These are phyloP conservation scores for Neostethus bicornis DNA, from an alignment of 2,797 vertebrate species.

Conservation along the genomic window DNA sequence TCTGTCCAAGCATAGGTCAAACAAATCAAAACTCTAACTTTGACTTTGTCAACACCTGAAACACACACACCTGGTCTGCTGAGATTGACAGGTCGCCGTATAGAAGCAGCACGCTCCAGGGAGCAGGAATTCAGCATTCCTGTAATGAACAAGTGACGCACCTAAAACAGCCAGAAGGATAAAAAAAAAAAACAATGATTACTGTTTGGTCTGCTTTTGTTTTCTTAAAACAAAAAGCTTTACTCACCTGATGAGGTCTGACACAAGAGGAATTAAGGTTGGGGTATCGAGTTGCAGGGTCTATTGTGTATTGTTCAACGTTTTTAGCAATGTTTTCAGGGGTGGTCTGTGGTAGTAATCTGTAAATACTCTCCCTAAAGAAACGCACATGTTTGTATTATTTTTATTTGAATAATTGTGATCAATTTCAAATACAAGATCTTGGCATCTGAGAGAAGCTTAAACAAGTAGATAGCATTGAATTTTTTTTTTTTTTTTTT, in stretches of 20 bases:
- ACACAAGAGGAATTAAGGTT: conserved; percentile 93
- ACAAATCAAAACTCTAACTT: neutral
- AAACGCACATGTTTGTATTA: conserved; percentile 4
- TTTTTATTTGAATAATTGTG: neutral
- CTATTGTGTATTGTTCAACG: conserved; percentile 96
- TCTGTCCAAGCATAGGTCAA: no score
- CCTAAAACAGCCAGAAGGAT: conserved; percentile 71
- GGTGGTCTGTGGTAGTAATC: conserved; percentile 94
- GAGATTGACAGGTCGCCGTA: conserved; percentile 89
- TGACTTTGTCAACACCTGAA: neutral
- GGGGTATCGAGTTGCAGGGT: conserved; percentile 92
- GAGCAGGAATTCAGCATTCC: conserved; percentile 85
- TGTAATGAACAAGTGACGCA: conserved; percentile 89
- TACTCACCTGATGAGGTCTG: conserved; percentile 87
- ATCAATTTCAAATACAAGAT: neutral
- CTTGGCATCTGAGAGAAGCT: neutral
- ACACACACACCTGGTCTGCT: conserved; percentile 82
- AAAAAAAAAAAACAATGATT: neutral
- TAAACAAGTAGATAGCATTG: neutral
- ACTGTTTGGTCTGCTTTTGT: neutral
- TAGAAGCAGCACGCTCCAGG: conserved; percentile 85
- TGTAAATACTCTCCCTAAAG: conserved; percentile 92
- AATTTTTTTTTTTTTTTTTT: no score
- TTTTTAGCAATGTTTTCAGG: conserved; percentile 97
- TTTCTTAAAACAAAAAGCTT: neutral